Base-by-base conservation (phyloP, 1,140 invertebrate species). In the Drosophila auraria region DNA sequence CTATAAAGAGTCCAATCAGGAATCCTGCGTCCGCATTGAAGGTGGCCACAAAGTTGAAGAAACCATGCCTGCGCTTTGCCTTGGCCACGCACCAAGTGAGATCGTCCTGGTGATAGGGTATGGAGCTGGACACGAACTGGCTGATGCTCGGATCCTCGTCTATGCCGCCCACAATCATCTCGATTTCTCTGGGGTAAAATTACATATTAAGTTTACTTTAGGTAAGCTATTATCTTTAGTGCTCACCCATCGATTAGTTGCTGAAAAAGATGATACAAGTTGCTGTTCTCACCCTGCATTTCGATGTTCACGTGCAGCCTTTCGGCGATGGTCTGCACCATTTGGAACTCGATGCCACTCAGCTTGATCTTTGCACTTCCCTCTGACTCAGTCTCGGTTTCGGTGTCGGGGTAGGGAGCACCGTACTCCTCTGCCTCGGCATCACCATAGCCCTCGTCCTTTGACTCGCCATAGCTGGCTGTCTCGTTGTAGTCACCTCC, bases 81-180 rank as follows among this genome's bases (percentile, higher is more conserved):
- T 68, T 86, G 7, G 91, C 81, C 49, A 92, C 91, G 40, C 91
- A 92, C 91, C 91, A 92, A 1, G 91, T 92, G n/a, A 92, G 69
- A 11, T 92, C 91, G 23, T 92, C 91, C 76, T 92, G 91, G 27
- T 83, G 78, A 47, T 92, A 92, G 0, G 91, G 77, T 8, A 90
- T 80, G n/a, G 86, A 80, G 40, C 86, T 89, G 17, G 91, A 92
- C 0, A 92, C 83, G 11, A 71, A 92, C 40, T 91, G 91, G 27
- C 89, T 92, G 1, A 92, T 83, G 53, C 86, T 89, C 1, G 91
- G 91, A 64, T 92, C 91, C 51, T 92, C 91, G 42, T 91, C 89
- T 9, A 92, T 92, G 38, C 91, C 91, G 14, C 91, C 91, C 1
- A 92, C 73, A 36, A 92, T 83, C 70, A 92, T 81, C 63, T 92